Base-by-base conservation (phyloP, 2,888 invertebrate genomes). In the Sicus ferrugineus region DNA sequence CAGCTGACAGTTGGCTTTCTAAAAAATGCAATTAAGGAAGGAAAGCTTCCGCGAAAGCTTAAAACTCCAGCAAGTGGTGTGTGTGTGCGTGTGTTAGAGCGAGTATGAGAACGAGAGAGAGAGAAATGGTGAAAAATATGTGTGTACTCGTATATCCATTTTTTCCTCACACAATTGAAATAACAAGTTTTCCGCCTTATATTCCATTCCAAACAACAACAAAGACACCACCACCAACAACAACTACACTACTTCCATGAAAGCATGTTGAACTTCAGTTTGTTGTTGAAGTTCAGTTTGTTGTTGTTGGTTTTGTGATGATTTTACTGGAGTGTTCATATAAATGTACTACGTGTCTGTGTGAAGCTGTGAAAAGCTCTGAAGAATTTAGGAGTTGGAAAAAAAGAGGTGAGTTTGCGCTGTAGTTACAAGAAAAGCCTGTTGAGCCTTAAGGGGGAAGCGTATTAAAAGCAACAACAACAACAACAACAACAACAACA, bases 371-470 rank as follows among this genome's bases (percentile, higher is more conserved):
- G 28, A 7, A 58, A n/a, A 58, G 56, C 56, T 58, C 30, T 58
- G 14, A 14, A 1, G 30, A 21, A 23, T 26, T 14, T n/a, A 7
- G 38, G 19, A 6, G 28, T 46, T 67, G 66, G 56, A 67, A 66
- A 7, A 1, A n/a, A 4, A 30, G n/a, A n/a, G 56, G 38, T 67
- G 66, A 67, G 66, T 67, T 58, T 56, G 66, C 66, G 66, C 42
- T 14, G 7, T 16, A 30, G 21, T 11, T n/a, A 28, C 28, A 31
- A 30, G 30, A 58, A 46, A n/a, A 50, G 66, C 66, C 66, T 67
- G 66, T 67, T 67, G 66, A 67, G 66, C 58, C 46, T 26, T 21
- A 38, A 2, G 6, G 1, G 26, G 28, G 31, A n/a, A 23, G 7
- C 34, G 34, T 34, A 1, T 23, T 16, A 3, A 26, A 30, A 21